Conservation (phyloP, 2,888 invertebrate species). For the Belgica antarctica region DNA sequence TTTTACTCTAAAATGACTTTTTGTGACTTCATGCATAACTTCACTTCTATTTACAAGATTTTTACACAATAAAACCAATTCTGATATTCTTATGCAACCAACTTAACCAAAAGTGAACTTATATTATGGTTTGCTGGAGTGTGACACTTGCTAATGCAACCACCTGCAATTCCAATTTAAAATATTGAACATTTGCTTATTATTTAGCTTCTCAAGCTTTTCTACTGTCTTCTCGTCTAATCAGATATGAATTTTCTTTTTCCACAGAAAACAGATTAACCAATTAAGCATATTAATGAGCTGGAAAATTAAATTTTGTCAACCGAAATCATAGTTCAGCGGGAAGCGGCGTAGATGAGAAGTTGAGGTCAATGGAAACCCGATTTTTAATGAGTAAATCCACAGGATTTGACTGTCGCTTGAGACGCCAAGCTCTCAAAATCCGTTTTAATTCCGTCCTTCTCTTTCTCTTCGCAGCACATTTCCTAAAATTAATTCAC, state of each 20-base stretch:
- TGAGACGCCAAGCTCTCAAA: background rate
- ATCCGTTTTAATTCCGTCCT: background rate
- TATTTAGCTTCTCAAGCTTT: no score
- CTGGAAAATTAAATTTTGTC: background rate
- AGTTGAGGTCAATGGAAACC: background rate
- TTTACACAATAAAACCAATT: constrained; percentile 16
- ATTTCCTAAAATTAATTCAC: background rate
- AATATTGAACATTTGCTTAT: no score
- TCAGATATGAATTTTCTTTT: background rate
- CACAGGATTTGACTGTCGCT: constrained; percentile 13
- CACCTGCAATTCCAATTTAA: background rate
- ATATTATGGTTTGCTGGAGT: background rate
- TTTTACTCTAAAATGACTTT: constrained; percentile 14
- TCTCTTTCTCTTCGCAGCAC: background rate
- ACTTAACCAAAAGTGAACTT: background rate
- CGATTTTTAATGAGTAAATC: constrained; percentile 12
- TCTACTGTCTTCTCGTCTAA: no score
- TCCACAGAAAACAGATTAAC: background rate
- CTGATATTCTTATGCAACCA: background rate
- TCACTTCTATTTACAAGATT: constrained; percentile 2
- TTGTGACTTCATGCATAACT: constrained; percentile 13
- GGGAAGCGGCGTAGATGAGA: background rate
- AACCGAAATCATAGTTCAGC: background rate
- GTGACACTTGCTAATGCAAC: background rate
- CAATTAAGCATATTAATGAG: background rate